These are phyloP conservation scores for Channa maculata DNA, from an alignment of 2,113 vertebrate species.

Conservation along the genomic window DNA sequence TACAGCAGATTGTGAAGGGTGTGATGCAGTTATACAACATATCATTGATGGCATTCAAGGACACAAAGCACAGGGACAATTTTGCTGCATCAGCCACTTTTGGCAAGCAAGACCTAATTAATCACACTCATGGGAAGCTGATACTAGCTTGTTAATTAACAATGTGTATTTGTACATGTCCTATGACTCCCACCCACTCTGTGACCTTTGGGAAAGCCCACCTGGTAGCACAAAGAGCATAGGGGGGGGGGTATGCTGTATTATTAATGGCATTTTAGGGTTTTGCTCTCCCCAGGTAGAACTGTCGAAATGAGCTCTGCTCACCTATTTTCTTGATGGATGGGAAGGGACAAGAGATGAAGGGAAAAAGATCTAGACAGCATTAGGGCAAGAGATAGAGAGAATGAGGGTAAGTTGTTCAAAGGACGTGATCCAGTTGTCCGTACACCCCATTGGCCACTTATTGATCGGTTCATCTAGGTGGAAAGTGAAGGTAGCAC, in stretches of 20 bases:
- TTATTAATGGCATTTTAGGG: slow-evolving; percentile 70
- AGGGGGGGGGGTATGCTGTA: slow-evolving; percentile 39
- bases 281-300: slow-evolving; percentile 45
- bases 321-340: slow-evolving; percentile 52
- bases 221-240: slow-evolving; percentile 31
- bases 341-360: slow-evolving; percentile 18
- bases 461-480: slow-evolving; percentile 46
- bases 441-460: slow-evolving; percentile 14
- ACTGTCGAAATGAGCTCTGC: slow-evolving; percentile 55
- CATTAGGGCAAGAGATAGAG: slow-evolving; percentile 2
- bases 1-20: slow-evolving; percentile 8
- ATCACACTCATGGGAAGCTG: slow-evolving; percentile 53
- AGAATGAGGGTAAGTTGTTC: slow-evolving; percentile 11
- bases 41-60: slow-evolving; percentile 25
- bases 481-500: slow-evolving; percentile 23
- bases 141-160: slow-evolving; percentile 49
- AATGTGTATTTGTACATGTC: slow-evolving; percentile 28
- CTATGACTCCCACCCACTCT: slow-evolving; percentile 42
- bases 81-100: slow-evolving; percentile 50
- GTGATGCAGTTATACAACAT: not conserved
- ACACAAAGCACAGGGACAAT: slow-evolving; percentile 27
- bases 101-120: slow-evolving; percentile 45
- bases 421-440: slow-evolving; percentile 27
- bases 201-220: slow-evolving; percentile 62
- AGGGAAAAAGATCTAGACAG: slow-evolving; percentile 22